Percentiles rank a stretch among this genome's conserved stretches.
Conservation (phyloP, 2,797 vertebrate genomes). For the Rhyacichthys aspro region DNA sequence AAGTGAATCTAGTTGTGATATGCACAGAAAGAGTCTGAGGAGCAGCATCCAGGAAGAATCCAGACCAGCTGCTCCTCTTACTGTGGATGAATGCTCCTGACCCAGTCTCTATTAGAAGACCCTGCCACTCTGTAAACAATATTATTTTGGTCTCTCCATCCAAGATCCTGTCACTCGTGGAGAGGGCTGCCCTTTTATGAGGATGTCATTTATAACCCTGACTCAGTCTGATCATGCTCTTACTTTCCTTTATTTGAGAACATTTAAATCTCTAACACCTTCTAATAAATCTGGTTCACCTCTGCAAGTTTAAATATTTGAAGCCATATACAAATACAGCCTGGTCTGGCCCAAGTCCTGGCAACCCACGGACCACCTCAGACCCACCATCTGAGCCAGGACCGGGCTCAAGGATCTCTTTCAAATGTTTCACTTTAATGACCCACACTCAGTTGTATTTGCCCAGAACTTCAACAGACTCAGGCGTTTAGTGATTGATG, state of each 20-base stretch:
- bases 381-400: constrained; percentile 8
- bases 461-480: constrained; percentile 14
- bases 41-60: no score
- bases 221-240: background rate
- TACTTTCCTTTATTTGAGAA: no score
- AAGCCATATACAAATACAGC: constrained; percentile 23
- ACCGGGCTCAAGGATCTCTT: background rate
- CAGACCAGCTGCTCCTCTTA: no score
- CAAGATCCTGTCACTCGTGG: no score
- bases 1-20: no score
- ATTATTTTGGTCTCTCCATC: background rate
- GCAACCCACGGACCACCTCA: constrained; percentile 20
- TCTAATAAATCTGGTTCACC: constrained; percentile 6
- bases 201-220: background rate
- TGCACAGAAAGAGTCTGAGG: no score
- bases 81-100: no score
- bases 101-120: no score
- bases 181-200: no score
- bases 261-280: background rate
- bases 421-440: constrained; percentile 8
- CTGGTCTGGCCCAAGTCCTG: background rate
- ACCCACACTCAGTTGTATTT: constrained; percentile 26
- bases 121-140: no score
- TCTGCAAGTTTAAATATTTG: constrained; percentile 33
- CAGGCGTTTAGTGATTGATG: background rate